Percentiles rank a stretch among this genome's conserved stretches.
These are phyloP conservation scores for Adrianichthys oophorus DNA, from an alignment of 2,797 vertebrate genomes.

Conservation along the genomic window DNA sequence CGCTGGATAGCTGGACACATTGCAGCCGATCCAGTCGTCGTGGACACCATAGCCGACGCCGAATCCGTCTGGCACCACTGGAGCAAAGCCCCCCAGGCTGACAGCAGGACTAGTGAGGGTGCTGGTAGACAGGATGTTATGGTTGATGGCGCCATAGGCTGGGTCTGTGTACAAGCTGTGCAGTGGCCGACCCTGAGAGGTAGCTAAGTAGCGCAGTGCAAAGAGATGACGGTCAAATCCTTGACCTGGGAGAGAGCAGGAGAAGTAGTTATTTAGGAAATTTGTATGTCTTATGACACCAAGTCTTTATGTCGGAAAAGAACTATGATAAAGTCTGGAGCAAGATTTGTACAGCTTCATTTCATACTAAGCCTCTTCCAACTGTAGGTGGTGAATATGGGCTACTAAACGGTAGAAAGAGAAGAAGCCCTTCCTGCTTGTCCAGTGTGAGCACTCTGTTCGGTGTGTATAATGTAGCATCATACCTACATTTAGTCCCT, in stretches of 20 bases:
- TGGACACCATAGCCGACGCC: constrained; percentile 90
- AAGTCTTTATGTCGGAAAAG: too few species aligned
- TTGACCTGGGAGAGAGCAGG: constrained; percentile 79
- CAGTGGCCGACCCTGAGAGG: constrained; percentile 72
- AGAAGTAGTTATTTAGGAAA: too few species aligned
- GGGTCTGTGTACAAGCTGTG: constrained; percentile 87
- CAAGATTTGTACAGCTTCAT: too few species aligned
- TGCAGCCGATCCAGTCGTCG: constrained; percentile 91
- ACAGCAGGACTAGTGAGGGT: constrained; percentile 89
- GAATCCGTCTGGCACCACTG: constrained; percentile 92
- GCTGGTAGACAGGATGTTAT: constrained; percentile 97
- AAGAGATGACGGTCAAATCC: constrained; percentile 97
- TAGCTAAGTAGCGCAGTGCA: constrained; percentile 82
- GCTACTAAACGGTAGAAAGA: too few species aligned
- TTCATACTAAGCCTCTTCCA: too few species aligned
- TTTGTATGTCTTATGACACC: too few species aligned
- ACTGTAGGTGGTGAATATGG: too few species aligned
- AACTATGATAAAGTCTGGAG: too few species aligned
- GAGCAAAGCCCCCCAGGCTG: constrained; percentile 89
- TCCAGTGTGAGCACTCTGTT: too few species aligned
- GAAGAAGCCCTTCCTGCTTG: too few species aligned
- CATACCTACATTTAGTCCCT: too few species aligned
- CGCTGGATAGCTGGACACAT: constrained; percentile 85
- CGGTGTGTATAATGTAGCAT: too few species aligned
- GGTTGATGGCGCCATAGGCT: constrained; percentile 87